Conservation (phyloP, 2,113 vertebrate species). For the Naja naja region DNA sequence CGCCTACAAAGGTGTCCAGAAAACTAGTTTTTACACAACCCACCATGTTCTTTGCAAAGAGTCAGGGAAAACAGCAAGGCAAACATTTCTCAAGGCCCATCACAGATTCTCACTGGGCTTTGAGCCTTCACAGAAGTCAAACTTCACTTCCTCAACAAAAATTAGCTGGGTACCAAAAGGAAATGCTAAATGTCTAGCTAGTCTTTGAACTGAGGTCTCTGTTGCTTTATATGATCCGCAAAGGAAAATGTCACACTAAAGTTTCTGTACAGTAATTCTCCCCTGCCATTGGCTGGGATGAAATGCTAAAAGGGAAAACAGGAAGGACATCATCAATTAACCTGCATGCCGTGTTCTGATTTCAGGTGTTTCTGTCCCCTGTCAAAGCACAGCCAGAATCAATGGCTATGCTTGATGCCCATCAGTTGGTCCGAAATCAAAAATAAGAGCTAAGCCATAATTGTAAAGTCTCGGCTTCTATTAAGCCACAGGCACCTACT, state of each 20-base stretch:
- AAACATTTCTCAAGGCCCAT: not conserved
- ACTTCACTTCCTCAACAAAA: not conserved
- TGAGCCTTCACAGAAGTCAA: not conserved
- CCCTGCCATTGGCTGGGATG: not conserved
- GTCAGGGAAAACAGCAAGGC: not conserved
- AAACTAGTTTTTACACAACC: not conserved
- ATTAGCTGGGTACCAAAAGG: not conserved
- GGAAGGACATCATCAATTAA: not conserved
- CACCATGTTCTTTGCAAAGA: not conserved
- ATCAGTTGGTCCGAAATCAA: not conserved
- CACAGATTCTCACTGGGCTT: not conserved
- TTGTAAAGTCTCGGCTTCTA: not conserved
- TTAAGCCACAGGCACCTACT: not conserved
- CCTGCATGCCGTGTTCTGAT: not conserved
- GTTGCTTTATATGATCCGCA: constrained; percentile 2
- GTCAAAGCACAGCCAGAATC: not conserved
- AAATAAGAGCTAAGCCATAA: not conserved
- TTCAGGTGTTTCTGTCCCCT: not conserved
- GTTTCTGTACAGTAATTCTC: too few species aligned
- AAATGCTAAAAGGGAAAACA: not conserved
- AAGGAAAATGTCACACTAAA: not conserved
- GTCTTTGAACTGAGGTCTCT: too few species aligned
- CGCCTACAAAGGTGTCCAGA: not conserved
- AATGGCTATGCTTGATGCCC: not conserved
- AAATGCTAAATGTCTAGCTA: too few species aligned